Evolutionary conservation across 2,888 invertebrate genomes (phyloP).

Genomic region (Aphelenchoides bicaudatus): DNA sequence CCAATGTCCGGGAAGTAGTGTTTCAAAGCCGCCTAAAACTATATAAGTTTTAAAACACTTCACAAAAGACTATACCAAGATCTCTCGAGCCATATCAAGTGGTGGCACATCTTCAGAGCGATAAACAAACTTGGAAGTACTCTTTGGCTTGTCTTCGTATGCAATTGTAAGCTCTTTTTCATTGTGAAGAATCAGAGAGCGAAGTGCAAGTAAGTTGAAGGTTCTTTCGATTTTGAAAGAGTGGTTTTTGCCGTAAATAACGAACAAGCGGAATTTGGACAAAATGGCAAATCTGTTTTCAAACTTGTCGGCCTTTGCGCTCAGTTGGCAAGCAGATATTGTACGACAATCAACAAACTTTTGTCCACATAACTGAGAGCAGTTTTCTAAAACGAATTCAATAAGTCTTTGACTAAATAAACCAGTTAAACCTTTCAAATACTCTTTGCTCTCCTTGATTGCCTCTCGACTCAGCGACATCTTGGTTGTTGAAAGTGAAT

Average conservation of each 20-base stretch:
- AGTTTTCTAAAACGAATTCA: constrained; percentile 43
- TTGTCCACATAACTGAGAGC: constrained; percentile 49
- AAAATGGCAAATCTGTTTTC: constrained; percentile 50
- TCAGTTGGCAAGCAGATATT: constrained; percentile 32
- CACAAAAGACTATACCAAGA: constrained; percentile 10
- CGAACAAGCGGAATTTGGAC: constrained; percentile 56
- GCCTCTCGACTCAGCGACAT: constrained; percentile 55
- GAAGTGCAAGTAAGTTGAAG: constrained; percentile 51
- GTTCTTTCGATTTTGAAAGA: constrained; percentile 50
- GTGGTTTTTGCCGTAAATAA: constrained; percentile 47
- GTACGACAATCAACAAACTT: constrained; percentile 57
- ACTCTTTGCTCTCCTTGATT: constrained; percentile 49
- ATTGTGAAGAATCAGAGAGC: constrained; percentile 37
- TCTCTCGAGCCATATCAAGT: constrained; percentile 11
- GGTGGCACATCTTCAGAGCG: constrained; percentile 22
- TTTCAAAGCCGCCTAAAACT: constrained; percentile 43
- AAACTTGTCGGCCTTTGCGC: constrained; percentile 45
- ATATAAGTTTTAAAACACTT: not conserved
- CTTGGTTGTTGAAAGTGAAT: constrained; percentile 1
- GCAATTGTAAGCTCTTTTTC: constrained; percentile 33
- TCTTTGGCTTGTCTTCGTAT: constrained; percentile 30
- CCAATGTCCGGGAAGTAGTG: constrained; percentile 58
- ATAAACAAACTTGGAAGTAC: constrained; percentile 11
- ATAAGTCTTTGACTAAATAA: constrained; percentile 13
- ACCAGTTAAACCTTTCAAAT: constrained; percentile 45